Evolutionary conservation across 2,797 vertebrate genomes (phyloP).

Genomic region (Pantherophis vulpinus): DNA sequence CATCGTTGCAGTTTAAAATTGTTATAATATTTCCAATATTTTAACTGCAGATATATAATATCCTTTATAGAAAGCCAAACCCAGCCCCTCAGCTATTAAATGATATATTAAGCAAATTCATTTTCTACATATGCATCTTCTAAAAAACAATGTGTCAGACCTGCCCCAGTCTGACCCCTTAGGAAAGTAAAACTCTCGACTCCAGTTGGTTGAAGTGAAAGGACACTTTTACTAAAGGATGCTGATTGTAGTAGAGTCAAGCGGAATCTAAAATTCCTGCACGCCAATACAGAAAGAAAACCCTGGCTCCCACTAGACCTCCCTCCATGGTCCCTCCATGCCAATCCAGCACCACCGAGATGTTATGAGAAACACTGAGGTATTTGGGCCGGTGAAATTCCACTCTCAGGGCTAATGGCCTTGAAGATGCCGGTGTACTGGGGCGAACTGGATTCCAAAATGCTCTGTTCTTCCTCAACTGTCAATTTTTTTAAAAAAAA

Average conservation of each 20-base stretch:
- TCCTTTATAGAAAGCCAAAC: background rate
- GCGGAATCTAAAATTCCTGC: background rate
- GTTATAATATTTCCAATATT: background rate
- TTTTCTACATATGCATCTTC: background rate
- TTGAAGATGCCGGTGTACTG: background rate
- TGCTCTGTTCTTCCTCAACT: background rate
- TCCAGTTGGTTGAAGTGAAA: background rate
- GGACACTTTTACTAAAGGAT: background rate
- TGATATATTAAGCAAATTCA: background rate
- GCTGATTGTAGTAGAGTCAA: background rate
- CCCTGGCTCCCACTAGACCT: background rate
- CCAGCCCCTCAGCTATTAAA: background rate
- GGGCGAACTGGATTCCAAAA: background rate
- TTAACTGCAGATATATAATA: background rate
- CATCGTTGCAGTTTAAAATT: background rate
- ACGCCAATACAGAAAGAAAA: background rate
- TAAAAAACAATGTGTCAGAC: background rate
- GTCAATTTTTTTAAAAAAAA: background rate
- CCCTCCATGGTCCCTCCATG: fast-evolving
- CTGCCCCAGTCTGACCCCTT: background rate
- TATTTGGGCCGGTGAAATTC: background rate
- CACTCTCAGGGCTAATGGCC: background rate
- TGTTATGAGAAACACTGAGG: background rate
- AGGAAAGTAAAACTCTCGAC: background rate
- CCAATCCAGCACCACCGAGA: background rate